Evolutionary conservation across 1,140 invertebrate genomes (phyloP).

Genomic region (Bombus cullumanus): DNA sequence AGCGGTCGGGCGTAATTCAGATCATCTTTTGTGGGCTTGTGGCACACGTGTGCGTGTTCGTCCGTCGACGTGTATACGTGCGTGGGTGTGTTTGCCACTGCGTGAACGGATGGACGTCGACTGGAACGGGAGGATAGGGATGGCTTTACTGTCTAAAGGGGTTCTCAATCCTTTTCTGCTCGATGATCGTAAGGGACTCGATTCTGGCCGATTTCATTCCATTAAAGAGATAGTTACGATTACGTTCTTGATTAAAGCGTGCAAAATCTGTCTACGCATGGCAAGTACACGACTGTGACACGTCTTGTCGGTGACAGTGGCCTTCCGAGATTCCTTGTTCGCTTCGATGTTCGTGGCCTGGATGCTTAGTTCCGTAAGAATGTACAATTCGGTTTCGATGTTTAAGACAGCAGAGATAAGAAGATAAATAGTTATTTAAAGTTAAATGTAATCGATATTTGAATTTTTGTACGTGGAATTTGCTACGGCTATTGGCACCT

Average conservation of each 20-base stretch:
- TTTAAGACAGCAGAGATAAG: not conserved
- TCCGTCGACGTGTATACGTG: constrained; percentile 24
- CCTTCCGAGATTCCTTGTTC: not conserved
- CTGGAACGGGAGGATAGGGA: constrained; percentile 46
- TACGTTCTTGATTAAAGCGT: not conserved
- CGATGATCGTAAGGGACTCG: constrained; percentile 13
- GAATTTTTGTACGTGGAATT: no score
- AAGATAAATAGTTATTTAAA: not conserved
- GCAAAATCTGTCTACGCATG: not conserved
- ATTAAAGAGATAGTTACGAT: constrained; percentile 30
- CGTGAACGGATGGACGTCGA: constrained; percentile 55
- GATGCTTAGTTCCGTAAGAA: not conserved
- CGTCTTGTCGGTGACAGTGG: no score
- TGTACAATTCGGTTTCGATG: not conserved
- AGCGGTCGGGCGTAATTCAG: constrained; percentile 76
- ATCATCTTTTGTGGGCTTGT: constrained; percentile 73
- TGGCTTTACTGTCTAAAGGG: constrained; percentile 53
- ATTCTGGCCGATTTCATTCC: constrained; percentile 38
- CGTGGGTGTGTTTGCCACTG: constrained; percentile 62
- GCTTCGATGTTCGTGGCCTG: not conserved
- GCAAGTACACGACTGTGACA: no score
- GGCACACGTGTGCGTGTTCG: constrained; percentile 47
- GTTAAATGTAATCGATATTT: no score
- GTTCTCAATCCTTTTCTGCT: constrained; percentile 52
- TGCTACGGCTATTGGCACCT: no score